These are phyloP conservation scores for Synanthedon formicaeformis DNA, from an alignment of 2,888 invertebrate species.

Conservation along the genomic window DNA sequence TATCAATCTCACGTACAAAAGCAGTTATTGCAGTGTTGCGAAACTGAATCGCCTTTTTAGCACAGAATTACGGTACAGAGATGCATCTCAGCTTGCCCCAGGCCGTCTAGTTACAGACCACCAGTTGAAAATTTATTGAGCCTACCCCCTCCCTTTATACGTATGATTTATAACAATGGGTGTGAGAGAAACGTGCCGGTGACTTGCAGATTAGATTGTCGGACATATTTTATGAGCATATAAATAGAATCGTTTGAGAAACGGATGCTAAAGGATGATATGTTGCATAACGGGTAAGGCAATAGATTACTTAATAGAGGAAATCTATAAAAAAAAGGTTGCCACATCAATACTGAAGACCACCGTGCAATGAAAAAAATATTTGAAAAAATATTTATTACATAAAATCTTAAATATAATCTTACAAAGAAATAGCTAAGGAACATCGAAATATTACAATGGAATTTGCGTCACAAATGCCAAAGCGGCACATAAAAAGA, in stretches of 20 bases:
- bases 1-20: slow-evolving; percentile 6
- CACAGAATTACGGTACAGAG: slow-evolving; percentile 7
- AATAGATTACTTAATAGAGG: too few species aligned
- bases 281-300: not conserved
- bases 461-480: too few species aligned
- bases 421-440: too few species aligned
- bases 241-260: not conserved
- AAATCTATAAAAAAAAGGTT: too few species aligned
- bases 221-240: not conserved
- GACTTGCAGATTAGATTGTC: slow-evolving; percentile 23
- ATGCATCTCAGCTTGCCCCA: slow-evolving; percentile 14
- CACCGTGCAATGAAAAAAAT: too few species aligned
- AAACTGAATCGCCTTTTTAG: slow-evolving; percentile 7
- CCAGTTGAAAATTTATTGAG: slow-evolving; percentile 9
- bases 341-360: too few species aligned
- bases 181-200: slow-evolving; percentile 18
- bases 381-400: too few species aligned
- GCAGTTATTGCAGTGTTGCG: slow-evolving; percentile 2
- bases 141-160: slow-evolving; percentile 12
- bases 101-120: slow-evolving; percentile 20
- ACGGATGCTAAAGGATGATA: not conserved
- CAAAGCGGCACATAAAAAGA: too few species aligned
- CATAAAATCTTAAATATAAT: too few species aligned
- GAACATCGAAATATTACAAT: too few species aligned
- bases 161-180: slow-evolving; percentile 12